Evolutionary conservation across 2,888 invertebrate species (phyloP).

Genomic region (Agriopis aurantiaria): DNA sequence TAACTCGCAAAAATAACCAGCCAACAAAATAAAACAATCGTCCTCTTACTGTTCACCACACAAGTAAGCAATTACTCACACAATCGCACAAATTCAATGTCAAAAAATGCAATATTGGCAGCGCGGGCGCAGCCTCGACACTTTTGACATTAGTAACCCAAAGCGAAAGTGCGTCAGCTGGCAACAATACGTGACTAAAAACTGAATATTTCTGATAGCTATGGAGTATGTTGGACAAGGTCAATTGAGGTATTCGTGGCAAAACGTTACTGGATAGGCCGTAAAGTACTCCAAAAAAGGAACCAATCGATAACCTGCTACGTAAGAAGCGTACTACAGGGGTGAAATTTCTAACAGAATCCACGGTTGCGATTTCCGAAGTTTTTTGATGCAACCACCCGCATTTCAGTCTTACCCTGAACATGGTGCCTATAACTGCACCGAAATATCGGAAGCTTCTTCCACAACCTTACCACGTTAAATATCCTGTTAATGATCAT

Average conservation of each 20-base stretch:
- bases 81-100: conserved; percentile 59
- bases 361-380: too few relatives aligned
- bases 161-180: conserved; percentile 67
- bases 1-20: not conserved
- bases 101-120: conserved; percentile 52
- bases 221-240: conserved; percentile 67
- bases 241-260: conserved; percentile 50
- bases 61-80: conserved; percentile 38
- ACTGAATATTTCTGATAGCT: conserved; percentile 59
- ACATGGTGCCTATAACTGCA: too few relatives aligned
- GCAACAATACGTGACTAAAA: conserved; percentile 67
- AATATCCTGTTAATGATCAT: too few relatives aligned
- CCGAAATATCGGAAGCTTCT: too few relatives aligned
- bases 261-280: conserved; percentile 54
- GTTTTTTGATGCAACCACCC: too few relatives aligned
- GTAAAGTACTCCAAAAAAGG: conserved; percentile 26
- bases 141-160: conserved; percentile 56
- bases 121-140: conserved; percentile 54
- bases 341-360: too few relatives aligned
- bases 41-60: conserved; percentile 17
- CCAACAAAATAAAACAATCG: conserved; percentile 19
- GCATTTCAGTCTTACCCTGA: too few relatives aligned
- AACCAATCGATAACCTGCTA: too few relatives aligned
- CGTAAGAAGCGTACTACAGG: too few relatives aligned
- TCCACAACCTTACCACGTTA: too few relatives aligned